A percentile compares a stretch with the other conserved stretches of the same genome.
phyloP scores from a whole-genome alignment of 2,113 vertebrate genomes.

The Eudyptes chrysolophus region DNA sequence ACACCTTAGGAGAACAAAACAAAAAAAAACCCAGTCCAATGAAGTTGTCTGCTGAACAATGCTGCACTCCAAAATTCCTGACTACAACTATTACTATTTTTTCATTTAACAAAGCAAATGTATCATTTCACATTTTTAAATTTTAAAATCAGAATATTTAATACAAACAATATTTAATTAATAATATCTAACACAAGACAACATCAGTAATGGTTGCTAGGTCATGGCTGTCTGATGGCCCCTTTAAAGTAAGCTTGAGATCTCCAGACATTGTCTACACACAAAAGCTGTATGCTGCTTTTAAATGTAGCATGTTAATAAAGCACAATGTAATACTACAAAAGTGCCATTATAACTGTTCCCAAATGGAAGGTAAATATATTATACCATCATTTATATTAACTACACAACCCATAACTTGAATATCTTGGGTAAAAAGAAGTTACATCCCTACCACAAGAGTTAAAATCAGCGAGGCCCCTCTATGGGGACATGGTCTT shows the following conservation, averaged over 20 bases:
- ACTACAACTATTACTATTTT: neutral
- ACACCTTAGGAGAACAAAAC: constrained; percentile 84
- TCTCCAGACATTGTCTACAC: neutral
- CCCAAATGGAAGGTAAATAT: neutral
- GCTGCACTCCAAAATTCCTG: neutral
- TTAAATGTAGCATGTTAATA: neutral
- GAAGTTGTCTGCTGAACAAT: constrained; percentile 26
- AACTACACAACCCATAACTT: neutral
- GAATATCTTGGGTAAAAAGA: neutral
- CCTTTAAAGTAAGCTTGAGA: neutral
- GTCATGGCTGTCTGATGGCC: neutral
- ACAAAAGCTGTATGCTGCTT: neutral
- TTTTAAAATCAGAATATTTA: neutral
- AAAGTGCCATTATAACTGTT: neutral
- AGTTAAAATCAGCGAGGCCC: neutral
- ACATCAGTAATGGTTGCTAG: neutral
- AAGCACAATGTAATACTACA: neutral
- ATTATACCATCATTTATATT: neutral
- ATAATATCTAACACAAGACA: neutral
- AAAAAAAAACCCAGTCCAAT: constrained; percentile 32
- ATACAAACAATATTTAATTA: neutral
- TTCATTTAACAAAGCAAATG: neutral
- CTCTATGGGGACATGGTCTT: neutral
- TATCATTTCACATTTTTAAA: neutral
- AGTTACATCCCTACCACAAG: neutral